These are phyloP conservation scores for Tetramorium parvispinum DNA, from an alignment of 1,140 invertebrate species.

Conservation along the genomic window DNA sequence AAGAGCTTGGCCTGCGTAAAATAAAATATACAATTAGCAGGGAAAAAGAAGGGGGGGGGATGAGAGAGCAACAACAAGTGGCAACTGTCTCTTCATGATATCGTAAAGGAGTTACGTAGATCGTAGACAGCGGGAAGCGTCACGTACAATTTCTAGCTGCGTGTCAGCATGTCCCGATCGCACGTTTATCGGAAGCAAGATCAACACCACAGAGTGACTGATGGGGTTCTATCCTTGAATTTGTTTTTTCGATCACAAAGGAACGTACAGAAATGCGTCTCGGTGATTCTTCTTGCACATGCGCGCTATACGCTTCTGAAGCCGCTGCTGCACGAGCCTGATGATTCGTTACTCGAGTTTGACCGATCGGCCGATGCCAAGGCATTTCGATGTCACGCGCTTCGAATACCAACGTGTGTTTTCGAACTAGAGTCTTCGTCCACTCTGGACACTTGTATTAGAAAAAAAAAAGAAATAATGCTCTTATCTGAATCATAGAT, in stretches of 20 bases:
- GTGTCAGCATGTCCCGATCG: constrained; percentile 53
- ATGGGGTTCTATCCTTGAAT: constrained; percentile 51
- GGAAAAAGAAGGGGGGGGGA: not conserved
- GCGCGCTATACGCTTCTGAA: not conserved
- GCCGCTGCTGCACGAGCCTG: constrained; percentile 8
- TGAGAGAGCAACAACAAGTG: not conserved
- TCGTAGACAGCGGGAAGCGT: constrained; percentile 60
- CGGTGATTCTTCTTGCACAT: constrained; percentile 16
- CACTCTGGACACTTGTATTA: not conserved
- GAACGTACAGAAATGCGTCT: not conserved
- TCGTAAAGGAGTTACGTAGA: constrained; percentile 41
- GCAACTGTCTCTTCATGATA: constrained; percentile 39
- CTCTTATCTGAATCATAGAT: constrained; percentile 13
- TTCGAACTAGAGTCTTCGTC: not conserved
- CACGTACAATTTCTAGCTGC: constrained; percentile 39
- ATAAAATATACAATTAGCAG: not conserved
- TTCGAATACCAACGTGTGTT: constrained; percentile 28
- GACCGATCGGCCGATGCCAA: constrained; percentile 24
- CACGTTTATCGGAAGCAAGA: constrained; percentile 63
- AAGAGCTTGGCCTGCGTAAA: not conserved
- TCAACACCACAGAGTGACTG: constrained; percentile 57
- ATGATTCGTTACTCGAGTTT: constrained; percentile 33
- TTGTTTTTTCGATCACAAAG: constrained; percentile 36
- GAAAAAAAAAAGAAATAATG: not conserved
- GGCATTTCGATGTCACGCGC: constrained; percentile 20